A percentile compares a stretch with the other conserved stretches of the same genome.
phyloP scores from a whole-genome alignment of 2,113 vertebrate species.

The Dicentrarchus labrax region DNA sequence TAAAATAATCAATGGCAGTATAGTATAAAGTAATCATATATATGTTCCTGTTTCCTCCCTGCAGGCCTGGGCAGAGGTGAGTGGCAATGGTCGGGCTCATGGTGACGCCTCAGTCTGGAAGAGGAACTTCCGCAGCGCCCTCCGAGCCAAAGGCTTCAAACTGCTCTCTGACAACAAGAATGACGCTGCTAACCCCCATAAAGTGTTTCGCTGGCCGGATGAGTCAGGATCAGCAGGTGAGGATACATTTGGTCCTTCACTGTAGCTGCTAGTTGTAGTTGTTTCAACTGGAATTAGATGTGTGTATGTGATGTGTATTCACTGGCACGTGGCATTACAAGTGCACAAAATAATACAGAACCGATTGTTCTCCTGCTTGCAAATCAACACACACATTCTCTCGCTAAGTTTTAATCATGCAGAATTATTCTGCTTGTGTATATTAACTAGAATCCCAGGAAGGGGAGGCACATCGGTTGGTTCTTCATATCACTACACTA shows the following conservation, averaged over 20 bases:
- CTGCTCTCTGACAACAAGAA: constrained; percentile 84
- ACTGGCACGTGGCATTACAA: neutral
- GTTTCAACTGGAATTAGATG: neutral
- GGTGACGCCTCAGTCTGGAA: constrained; percentile 89
- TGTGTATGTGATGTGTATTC: neutral
- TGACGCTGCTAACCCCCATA: constrained; percentile 86
- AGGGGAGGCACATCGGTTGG: neutral
- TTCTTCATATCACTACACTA: neutral
- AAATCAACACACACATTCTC: neutral
- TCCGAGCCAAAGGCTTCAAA: constrained; percentile 86
- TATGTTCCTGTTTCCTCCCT: neutral
- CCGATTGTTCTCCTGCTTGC: neutral
- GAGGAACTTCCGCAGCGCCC: constrained; percentile 91
- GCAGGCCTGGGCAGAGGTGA: constrained; percentile 90
- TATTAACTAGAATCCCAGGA: constrained; percentile 1
- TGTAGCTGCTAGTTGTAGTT: neutral
- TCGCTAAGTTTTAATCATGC: constrained; percentile 5
- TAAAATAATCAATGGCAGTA: no score
- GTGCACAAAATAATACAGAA: constrained; percentile 1
- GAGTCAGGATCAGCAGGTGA: constrained; percentile 64
- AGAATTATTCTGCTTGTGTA: constrained; percentile 23
- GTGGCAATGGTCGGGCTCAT: constrained; percentile 69
- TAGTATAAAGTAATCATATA: neutral
- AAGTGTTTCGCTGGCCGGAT: constrained; percentile 84
- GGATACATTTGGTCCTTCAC: constrained; percentile 18